Percentiles rank a stretch among this genome's conserved stretches.
phyloP scores from a whole-genome alignment of 2,797 vertebrate genomes.

The Adelosebastes latens region DNA sequence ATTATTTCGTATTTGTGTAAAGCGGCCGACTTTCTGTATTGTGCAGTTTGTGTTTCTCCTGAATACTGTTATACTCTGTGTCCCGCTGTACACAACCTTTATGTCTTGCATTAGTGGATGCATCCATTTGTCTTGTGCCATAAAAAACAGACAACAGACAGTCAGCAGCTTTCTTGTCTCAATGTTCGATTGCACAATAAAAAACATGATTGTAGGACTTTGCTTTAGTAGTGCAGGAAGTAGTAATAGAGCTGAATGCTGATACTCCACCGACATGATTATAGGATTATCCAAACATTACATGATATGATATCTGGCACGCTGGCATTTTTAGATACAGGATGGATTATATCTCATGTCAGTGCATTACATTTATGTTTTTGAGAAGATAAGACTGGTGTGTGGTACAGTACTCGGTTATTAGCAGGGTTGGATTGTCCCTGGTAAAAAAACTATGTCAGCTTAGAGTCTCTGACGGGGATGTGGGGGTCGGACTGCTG shows the following conservation, averaged over 20 bases:
- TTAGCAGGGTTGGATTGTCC: background rate
- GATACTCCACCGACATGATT: background rate
- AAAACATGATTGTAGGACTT: background rate
- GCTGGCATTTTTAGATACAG: background rate
- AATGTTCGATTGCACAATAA: background rate
- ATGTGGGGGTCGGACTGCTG: slow-evolving; percentile 4
- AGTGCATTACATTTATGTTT: background rate
- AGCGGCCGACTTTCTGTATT: background rate
- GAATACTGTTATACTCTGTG: background rate
- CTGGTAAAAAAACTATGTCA: background rate
- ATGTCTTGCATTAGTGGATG: slow-evolving; percentile 14
- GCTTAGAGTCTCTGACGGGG: background rate
- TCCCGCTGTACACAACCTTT: background rate
- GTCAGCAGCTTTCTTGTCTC: background rate
- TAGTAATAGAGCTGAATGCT: background rate
- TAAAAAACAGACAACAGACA: slow-evolving; percentile 6
- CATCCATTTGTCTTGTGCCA: slow-evolving; percentile 8
- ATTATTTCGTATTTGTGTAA: background rate
- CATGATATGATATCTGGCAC: slow-evolving; percentile 9
- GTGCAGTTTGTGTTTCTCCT: background rate
- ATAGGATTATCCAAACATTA: slow-evolving; percentile 26
- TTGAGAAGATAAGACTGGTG: background rate
- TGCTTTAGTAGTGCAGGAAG: background rate
- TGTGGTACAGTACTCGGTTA: background rate
- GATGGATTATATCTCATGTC: slow-evolving; percentile 28